Evolutionary conservation across 2,113 vertebrate species (phyloP).

Genomic region (Genyomyrus donnyi): DNA sequence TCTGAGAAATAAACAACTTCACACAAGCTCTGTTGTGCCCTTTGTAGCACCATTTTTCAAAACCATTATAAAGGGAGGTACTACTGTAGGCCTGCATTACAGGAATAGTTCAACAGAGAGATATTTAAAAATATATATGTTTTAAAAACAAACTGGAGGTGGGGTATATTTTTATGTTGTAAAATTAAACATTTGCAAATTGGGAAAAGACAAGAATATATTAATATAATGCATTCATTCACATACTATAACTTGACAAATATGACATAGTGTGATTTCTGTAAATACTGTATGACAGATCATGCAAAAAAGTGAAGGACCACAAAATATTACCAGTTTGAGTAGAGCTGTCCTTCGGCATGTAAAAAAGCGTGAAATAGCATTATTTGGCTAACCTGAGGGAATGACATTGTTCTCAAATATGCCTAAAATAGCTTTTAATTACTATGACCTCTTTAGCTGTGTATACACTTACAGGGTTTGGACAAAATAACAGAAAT

Average conservation of each 20-base stretch:
- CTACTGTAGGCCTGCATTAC: not conserved
- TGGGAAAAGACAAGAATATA: not conserved
- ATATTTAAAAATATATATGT: not conserved
- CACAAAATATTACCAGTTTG: not conserved
- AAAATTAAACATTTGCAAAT: not conserved
- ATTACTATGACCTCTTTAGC: not conserved
- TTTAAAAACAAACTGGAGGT: not conserved
- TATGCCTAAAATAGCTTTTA: not conserved
- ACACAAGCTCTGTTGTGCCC: not conserved
- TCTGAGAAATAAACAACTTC: not conserved
- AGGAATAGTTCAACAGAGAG: not conserved
- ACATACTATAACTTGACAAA: not conserved
- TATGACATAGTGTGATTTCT: not conserved
- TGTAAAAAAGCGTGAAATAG: not conserved
- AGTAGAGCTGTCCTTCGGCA: not conserved
- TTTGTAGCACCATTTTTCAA: not conserved
- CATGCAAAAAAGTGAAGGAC: not conserved
- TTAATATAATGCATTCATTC: not conserved
- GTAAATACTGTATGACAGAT: not conserved
- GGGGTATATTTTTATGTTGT: not conserved
- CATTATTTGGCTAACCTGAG: not conserved
- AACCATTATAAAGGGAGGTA: not conserved
- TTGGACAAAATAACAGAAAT: not conserved
- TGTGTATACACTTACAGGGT: not conserved
- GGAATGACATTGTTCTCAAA: not conserved